A percentile compares a stretch with the other conserved stretches of the same genome.
phyloP scores from a whole-genome alignment of 2,113 vertebrate species.

The Aleadryas rufinucha region DNA sequence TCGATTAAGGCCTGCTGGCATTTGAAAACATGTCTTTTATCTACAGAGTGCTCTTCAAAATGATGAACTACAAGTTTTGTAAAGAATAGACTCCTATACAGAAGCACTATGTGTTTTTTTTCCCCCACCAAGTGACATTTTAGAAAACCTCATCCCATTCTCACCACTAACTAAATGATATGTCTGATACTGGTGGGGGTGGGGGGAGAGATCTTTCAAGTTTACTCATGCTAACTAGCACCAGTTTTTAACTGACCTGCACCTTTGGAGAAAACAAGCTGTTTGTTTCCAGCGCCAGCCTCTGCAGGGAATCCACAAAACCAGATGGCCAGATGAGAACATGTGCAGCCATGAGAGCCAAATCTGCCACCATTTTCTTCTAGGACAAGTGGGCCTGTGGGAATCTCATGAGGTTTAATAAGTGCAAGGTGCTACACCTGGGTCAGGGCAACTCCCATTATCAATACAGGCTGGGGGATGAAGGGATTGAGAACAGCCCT shows the following conservation, averaged over 20 bases:
- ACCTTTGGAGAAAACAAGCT: background rate
- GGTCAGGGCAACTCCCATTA: background rate
- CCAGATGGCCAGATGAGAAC: background rate
- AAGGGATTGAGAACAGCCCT: background rate
- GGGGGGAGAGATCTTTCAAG: background rate
- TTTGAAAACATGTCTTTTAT: background rate
- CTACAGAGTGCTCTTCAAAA: background rate
- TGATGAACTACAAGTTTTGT: background rate
- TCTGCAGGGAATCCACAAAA: background rate
- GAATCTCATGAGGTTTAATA: background rate
- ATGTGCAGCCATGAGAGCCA: background rate
- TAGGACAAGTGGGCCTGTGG: background rate
- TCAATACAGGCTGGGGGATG: background rate
- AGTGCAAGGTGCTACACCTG: background rate
- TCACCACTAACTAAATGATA: background rate
- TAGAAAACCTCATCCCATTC: background rate
- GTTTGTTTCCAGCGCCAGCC: background rate
- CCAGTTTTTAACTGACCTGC: background rate
- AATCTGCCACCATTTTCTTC: rapidly evolving
- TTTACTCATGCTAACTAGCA: background rate
- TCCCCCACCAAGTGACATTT: background rate
- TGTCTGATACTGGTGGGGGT: background rate
- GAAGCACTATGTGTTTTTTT: background rate
- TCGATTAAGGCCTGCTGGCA: background rate
- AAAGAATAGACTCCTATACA: background rate